Evolutionary conservation across 1,140 invertebrate species (phyloP).

Genomic region (Mycetomoellerius zeteki): DNA sequence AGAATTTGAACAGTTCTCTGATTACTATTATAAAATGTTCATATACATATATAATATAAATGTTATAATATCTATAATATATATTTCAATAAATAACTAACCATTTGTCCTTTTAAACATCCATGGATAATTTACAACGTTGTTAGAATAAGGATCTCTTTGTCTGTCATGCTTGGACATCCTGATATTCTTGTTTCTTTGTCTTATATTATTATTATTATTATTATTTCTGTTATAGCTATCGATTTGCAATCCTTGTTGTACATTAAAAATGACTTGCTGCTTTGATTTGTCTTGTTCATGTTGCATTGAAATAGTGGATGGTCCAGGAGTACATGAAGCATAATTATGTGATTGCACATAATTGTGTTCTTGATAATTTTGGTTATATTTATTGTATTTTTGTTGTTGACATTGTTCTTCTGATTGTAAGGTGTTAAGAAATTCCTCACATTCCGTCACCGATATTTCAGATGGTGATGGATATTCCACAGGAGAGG

Average conservation of each 20-base stretch:
- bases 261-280: not conserved
- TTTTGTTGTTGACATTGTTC: not conserved
- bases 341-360: not conserved
- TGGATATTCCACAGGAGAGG: not conserved
- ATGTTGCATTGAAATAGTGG: not conserved
- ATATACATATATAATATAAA: not conserved
- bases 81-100: not conserved
- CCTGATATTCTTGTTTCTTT: not conserved
- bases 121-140: not conserved
- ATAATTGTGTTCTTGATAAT: not conserved
- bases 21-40: not conserved
- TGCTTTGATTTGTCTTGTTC: not conserved
- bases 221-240: not conserved
- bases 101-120: not conserved
- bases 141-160: not conserved
- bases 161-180: not conserved
- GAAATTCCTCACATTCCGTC: not conserved
- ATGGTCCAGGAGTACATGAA: not conserved
- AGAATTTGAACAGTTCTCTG: not conserved
- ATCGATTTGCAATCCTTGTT: not conserved
- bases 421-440: not conserved
- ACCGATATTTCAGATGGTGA: not conserved
- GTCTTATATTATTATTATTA: not conserved
- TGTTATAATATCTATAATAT: not conserved
- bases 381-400: not conserved